A percentile compares a stretch with the other conserved stretches of the same genome.
Conservation (phyloP, 2,113 vertebrate genomes). For the Hassar affinis region DNA sequence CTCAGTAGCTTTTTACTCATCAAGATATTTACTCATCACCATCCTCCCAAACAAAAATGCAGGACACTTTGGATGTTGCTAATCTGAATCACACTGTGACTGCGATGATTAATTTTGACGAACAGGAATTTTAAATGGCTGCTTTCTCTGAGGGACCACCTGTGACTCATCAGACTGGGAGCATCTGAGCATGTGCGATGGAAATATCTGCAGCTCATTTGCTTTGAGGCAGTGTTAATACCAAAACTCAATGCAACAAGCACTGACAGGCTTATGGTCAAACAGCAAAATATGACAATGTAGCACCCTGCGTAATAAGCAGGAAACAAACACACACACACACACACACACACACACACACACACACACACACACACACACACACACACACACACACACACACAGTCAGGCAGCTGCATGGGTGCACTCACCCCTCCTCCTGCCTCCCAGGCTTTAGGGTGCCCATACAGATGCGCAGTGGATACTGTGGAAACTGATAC, state of each 20-base stretch:
- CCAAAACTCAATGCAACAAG: background rate
- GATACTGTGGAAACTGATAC: slow-evolving; percentile 80
- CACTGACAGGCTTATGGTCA: background rate
- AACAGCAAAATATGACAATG: background rate
- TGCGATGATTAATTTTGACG: background rate
- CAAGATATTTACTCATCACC: background rate
- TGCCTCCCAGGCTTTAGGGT: slow-evolving; percentile 76
- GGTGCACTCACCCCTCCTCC: slow-evolving; percentile 73
- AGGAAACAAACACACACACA: background rate
- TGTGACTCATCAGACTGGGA: slow-evolving; percentile 6
- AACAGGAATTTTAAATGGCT: background rate
- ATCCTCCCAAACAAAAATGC: background rate
- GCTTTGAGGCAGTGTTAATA: background rate
- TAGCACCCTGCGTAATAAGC: background rate
- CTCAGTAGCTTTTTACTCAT: background rate
- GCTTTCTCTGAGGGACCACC: slow-evolving; percentile 13
- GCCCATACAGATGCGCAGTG: slow-evolving; percentile 67
- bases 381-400: background rate
- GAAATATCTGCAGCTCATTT: background rate
- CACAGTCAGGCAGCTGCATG: slow-evolving; percentile 3
- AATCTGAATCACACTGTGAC: slow-evolving; percentile 4
- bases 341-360: background rate
- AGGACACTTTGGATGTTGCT: background rate
- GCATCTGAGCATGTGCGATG: background rate
- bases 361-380: background rate